Evolutionary conservation across 2,888 invertebrate species (phyloP).

Genomic region (Machimus rusticus): DNA sequence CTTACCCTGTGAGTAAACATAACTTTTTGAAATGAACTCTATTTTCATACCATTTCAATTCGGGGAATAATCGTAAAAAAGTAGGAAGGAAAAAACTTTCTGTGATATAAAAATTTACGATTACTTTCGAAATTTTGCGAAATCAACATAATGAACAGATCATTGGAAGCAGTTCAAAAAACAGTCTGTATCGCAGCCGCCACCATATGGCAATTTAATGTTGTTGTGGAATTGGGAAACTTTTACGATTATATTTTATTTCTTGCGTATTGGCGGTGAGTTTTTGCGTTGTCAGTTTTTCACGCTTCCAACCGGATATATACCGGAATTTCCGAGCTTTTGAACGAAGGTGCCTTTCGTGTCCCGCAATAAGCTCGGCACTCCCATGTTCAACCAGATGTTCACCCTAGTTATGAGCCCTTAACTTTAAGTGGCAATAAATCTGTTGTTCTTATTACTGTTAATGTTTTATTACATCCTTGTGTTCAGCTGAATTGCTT

Average conservation of each 20-base stretch:
- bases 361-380: background rate
- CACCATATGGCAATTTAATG: conserved; percentile 23
- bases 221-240: background rate
- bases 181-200: background rate
- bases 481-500: conserved; percentile 19
- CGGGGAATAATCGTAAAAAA: background rate
- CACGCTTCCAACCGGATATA: background rate
- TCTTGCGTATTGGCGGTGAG: conserved; percentile 1
- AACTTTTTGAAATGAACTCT: background rate
- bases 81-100: background rate
- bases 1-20: background rate
- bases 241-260: conserved; percentile 15
- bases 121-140: background rate
- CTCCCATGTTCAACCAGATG: conserved; percentile 2
- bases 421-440: conserved; percentile 31
- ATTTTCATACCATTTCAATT: background rate
- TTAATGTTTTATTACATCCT: conserved; percentile 34
- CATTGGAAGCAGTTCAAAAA: background rate
- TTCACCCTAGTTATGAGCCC: conserved; percentile 20
- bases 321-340: background rate
- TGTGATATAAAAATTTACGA: conserved; percentile 15
- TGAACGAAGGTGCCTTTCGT: background rate
- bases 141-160: background rate
- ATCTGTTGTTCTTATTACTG: conserved; percentile 31
- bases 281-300: conserved; percentile 6